Evolutionary conservation across 1,140 invertebrate species (phyloP).

Genomic region (Heliconius melpomene): DNA sequence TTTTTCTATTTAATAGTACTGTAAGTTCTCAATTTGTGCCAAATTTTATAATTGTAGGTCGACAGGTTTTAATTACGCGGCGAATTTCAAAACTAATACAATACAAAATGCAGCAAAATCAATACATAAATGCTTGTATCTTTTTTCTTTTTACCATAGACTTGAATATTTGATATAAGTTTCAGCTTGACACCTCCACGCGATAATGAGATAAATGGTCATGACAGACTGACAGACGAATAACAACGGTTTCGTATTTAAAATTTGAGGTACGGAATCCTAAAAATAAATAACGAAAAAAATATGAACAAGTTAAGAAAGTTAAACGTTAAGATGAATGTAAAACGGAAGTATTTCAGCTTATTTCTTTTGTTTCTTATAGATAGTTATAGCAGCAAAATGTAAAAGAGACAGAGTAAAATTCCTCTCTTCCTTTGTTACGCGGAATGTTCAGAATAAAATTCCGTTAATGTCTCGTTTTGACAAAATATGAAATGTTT

Average conservation of each 20-base stretch:
- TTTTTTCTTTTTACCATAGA: no score
- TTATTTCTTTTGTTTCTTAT: constrained; percentile 20
- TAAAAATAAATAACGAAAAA: not conserved
- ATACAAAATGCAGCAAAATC: no score
- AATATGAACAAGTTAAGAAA: not conserved
- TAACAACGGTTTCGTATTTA: no score
- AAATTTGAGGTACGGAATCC: not conserved
- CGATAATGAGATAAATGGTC: no score
- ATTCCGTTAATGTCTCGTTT: constrained; percentile 21
- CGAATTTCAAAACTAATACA: no score
- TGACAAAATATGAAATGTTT: constrained; percentile 22
- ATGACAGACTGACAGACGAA: no score
- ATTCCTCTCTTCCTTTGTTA: constrained; percentile 5
- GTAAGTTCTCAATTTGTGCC: no score
- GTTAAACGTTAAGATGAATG: not conserved
- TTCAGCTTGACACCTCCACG: no score
- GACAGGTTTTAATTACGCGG: not conserved
- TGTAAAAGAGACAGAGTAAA: constrained; percentile 18
- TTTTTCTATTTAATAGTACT: no score
- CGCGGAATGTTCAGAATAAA: constrained; percentile 23
- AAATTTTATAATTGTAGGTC: not conserved
- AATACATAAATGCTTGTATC: no score
- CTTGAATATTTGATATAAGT: no score
- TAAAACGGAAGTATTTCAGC: constrained; percentile 1
- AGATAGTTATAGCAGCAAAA: constrained; percentile 18